These are phyloP conservation scores for Neofelis nebulosa DNA, from an alignment of 2,113 vertebrate genomes.

Conservation along the genomic window DNA sequence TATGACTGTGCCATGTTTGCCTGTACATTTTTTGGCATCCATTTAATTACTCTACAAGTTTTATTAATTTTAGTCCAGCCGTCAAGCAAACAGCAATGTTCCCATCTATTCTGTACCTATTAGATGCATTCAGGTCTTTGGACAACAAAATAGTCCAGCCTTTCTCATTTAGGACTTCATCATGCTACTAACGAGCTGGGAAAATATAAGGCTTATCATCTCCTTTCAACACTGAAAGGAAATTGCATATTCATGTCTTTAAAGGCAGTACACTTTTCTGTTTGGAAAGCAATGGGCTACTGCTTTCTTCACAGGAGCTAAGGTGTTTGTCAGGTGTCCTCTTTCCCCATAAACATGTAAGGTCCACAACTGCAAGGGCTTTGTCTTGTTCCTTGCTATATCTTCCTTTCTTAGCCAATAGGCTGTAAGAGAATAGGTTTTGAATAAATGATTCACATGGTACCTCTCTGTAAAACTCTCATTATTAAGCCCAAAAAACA, in stretches of 20 bases:
- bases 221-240: background rate
- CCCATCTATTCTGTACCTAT: background rate
- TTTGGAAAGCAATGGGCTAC: background rate
- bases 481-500: background rate
- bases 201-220: background rate
- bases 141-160: background rate
- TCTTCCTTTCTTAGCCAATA: background rate
- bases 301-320: background rate
- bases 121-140: background rate
- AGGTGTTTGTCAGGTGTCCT: background rate
- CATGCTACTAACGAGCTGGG: background rate
- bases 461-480: background rate
- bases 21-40: background rate
- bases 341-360: background rate
- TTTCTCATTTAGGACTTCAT: background rate
- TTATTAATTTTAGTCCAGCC: background rate
- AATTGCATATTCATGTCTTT: background rate
- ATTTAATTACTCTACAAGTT: background rate
- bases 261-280: background rate
- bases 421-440: background rate
- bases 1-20: background rate
- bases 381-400: background rate
- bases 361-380: background rate
- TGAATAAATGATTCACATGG: constrained; percentile 10
- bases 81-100: background rate